phyloP scores from a whole-genome alignment of 1,140 invertebrate species.

The Phortica variegata region DNA sequence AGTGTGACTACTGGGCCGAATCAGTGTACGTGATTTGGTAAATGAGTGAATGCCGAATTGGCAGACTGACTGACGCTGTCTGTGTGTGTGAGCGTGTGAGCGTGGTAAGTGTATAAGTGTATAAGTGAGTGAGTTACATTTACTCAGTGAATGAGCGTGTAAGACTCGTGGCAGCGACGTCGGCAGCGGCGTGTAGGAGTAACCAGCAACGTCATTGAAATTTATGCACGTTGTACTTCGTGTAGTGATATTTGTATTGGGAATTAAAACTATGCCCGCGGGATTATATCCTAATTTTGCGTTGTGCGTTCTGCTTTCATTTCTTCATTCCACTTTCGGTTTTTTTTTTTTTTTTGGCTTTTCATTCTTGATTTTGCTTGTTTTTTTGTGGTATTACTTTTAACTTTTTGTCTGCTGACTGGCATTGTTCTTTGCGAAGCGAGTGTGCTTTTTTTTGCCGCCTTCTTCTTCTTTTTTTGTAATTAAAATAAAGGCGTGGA shows the following conservation, averaged over 20 bases:
- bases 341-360: neutral
- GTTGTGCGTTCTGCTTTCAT: conserved; percentile 20
- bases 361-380: conserved; percentile 11
- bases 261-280: conserved; percentile 53
- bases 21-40: too few relatives aligned
- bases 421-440: conserved; percentile 5
- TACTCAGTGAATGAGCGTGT: too few relatives aligned
- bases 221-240: conserved; percentile 53
- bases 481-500: conserved; percentile 55
- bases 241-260: conserved; percentile 55
- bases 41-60: too few relatives aligned
- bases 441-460: conserved; percentile 47
- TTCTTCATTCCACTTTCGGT: conserved; percentile 1
- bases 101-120: conserved; percentile 52
- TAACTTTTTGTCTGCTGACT: conserved; percentile 9
- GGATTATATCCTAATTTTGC: conserved; percentile 51
- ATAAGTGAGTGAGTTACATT: too few relatives aligned
- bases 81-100: conserved; percentile 31
- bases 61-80: too few relatives aligned
- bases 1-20: too few relatives aligned
- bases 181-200: too few relatives aligned
- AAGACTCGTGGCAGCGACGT: too few relatives aligned
- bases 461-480: conserved; percentile 41
- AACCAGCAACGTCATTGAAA: conserved; percentile 47
- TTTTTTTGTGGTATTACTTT: conserved; percentile 7